A percentile compares a stretch with the other conserved stretches of the same genome.
Evolutionary conservation across 2,888 invertebrate genomes (phyloP).

Genomic region (Dicranocentrus wangi): DNA sequence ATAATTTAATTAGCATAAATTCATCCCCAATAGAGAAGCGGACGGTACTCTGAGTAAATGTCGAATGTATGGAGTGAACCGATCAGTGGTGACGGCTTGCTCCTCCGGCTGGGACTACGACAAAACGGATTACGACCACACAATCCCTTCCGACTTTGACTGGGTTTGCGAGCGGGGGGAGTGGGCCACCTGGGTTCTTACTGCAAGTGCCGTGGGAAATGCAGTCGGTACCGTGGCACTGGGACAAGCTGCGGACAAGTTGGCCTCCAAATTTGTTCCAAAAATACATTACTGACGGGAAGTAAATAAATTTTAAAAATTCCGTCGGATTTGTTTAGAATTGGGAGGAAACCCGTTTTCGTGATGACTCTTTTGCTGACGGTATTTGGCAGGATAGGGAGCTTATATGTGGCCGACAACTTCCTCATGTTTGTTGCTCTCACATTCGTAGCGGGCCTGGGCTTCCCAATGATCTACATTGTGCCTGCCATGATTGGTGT

Average conservation of each 20-base stretch:
- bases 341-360: constrained; percentile 77
- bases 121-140: constrained; percentile 77
- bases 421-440: constrained; percentile 61
- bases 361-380: constrained; percentile 76
- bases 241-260: constrained; percentile 79
- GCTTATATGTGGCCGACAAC: constrained; percentile 58
- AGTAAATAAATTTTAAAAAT: neutral
- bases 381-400: constrained; percentile 55
- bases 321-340: constrained; percentile 73
- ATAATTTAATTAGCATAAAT: too few species aligned
- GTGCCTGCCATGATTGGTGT: too few species aligned
- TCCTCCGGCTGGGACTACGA: constrained; percentile 78
- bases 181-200: constrained; percentile 68
- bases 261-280: constrained; percentile 70
- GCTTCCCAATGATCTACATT: constrained; percentile 67
- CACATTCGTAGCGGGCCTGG: constrained; percentile 59
- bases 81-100: constrained; percentile 73
- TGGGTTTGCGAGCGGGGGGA: constrained; percentile 78
- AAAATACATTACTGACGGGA: neutral
- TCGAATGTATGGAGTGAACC: constrained; percentile 60
- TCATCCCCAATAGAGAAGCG: neutral
- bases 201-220: constrained; percentile 56
- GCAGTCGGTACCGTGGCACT: constrained; percentile 77
- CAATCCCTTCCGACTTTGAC: constrained; percentile 77
- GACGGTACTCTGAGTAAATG: constrained; percentile 53